Conservation (phyloP, 2,797 vertebrate genomes). For the Danio aesculapii region DNA sequence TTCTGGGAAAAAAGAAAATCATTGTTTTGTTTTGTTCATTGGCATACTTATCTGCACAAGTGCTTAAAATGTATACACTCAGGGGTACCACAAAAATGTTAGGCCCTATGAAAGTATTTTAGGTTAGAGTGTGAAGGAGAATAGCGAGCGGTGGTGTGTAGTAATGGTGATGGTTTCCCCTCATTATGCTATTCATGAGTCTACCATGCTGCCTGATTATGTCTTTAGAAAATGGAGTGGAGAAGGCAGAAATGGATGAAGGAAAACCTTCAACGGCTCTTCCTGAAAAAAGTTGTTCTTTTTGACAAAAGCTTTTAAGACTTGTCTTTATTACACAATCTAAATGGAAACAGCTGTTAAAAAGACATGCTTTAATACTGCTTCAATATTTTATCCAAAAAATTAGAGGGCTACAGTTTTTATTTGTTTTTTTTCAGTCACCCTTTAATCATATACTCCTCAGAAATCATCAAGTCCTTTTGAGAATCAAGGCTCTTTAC, state of each 20-base stretch:
- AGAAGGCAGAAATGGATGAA: conserved; percentile 51
- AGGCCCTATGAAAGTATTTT: no score
- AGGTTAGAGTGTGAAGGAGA: no score
- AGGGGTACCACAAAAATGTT: no score
- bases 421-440: conserved; percentile 53
- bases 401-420: conserved; percentile 50
- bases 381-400: conserved; percentile 27
- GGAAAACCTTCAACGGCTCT: conserved; percentile 27
- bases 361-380: conserved; percentile 22
- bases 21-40: no score
- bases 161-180: conserved; percentile 25
- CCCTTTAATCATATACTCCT: conserved; percentile 45
- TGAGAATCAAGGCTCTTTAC: conserved; percentile 76
- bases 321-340: conserved; percentile 20
- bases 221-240: conserved; percentile 46
- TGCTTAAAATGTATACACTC: no score
- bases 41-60: no score
- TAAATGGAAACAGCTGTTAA: conserved; percentile 12
- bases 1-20: no score
- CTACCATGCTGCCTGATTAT: conserved; percentile 47
- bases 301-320: conserved; percentile 1
- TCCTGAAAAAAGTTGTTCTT: conserved; percentile 7
- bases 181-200: conserved; percentile 61
- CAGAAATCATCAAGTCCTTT: conserved; percentile 67
- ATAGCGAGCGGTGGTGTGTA: no score